These are phyloP conservation scores for Acanthaster planci DNA, from an alignment of 35 echinoderm and acorn worm genomes.

Conservation along the genomic window DNA sequence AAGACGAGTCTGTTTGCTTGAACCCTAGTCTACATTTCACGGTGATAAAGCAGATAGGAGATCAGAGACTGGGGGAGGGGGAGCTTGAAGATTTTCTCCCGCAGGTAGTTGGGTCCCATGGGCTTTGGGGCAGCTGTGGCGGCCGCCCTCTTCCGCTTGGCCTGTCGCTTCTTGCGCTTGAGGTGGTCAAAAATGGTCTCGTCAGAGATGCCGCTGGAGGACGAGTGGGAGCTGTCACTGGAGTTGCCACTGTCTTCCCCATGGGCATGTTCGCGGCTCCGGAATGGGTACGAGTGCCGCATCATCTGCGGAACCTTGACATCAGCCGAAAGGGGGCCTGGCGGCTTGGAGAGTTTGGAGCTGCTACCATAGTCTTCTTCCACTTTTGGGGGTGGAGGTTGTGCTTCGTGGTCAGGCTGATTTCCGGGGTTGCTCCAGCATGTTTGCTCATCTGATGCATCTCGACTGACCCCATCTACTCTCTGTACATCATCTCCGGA, in stretches of 20 bases:
- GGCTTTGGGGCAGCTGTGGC: conserved; percentile 32
- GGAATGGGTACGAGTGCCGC: conserved; percentile 12
- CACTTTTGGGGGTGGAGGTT: neutral
- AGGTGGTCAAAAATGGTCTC: conserved; percentile 80
- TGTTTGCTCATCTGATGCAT: neutral
- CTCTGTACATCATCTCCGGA: neutral
- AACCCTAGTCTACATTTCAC: conserved; percentile 66
- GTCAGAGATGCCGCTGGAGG: conserved; percentile 67
- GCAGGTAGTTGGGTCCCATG: conserved; percentile 72
- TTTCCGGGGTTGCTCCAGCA: neutral
- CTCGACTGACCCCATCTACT: neutral
- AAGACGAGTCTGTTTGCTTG: too few species aligned
- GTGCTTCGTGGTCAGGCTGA: neutral
- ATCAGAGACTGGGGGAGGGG: conserved; percentile 78
- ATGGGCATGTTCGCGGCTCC: neutral
- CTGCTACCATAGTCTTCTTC: neutral
- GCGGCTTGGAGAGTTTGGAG: neutral
- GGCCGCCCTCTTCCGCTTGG: conserved; percentile 29
- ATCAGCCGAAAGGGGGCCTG: neutral
- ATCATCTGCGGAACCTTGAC: neutral
- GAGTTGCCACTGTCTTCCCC: conserved; percentile 36
- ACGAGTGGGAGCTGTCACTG: conserved; percentile 40
- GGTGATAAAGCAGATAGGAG: conserved; percentile 76
- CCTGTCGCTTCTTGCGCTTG: conserved; percentile 38
- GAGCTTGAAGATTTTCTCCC: conserved; percentile 71